Base-by-base conservation (phyloP, 2,797 vertebrate genomes). In the Toxotes lorentzi region DNA sequence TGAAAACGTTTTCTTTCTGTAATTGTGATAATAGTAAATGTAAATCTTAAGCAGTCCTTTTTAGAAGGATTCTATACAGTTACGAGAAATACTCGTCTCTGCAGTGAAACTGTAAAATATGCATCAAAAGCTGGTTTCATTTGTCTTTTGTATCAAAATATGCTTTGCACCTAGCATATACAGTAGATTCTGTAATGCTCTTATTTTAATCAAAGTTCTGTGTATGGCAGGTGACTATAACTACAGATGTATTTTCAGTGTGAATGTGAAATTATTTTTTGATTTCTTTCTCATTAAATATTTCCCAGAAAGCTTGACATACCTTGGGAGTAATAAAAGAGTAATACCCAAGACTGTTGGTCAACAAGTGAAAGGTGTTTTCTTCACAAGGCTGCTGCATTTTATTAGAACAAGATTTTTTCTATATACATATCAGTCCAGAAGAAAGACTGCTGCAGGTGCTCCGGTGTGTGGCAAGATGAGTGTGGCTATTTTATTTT, bases 401-500 rank as follows among this genome's bases (percentile, higher is more conserved):
- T 56, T 32, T 24, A 40, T 66, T 70, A 23, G n/a, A 53, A 57
- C 32, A 35, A 45, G 16, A 48, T 50, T 23, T 48, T 16, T 21
- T 23, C 14, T 53, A 27, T 11, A 30, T 10, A 32, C 68, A 64
- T 51, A 62, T 74, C 65, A 60, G 21, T 69, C 32, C 61, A 68
- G 47, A 72, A 60, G 38, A 78, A 61, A 72, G 61, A 77, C 54
- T 54, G 67, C 38, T 78, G 67, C 78, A 80, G 45, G 61, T 70
- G 75, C 75, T 50, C 66, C 76, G 86, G 79, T 89, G 83, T 81
- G 58, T 80, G 5, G 17, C 21, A 70, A 78, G 81, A 92, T 77
- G 58, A 78, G 87, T 90, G 82, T 70, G 57, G 64, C 77, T 43
- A 59, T 85, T 89, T 76, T 78, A 63, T 65, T 73, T 73, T 84